A percentile compares a stretch with the other conserved stretches of the same genome.
Conservation (phyloP, 2,113 vertebrate genomes). For the Galemys pyrenaicus region DNA sequence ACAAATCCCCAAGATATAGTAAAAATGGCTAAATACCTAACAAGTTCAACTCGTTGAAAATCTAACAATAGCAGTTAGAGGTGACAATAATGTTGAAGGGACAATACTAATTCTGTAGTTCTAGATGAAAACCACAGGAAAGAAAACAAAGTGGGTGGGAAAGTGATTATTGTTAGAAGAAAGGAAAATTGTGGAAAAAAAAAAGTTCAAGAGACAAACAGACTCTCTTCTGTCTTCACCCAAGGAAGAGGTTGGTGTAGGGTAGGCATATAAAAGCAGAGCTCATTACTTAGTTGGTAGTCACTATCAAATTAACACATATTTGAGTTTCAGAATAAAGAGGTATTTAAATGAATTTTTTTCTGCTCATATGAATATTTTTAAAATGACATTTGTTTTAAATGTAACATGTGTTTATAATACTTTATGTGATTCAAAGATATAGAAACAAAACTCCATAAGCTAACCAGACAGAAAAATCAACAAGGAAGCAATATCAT, state of each 20-base stretch:
- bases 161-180: not conserved
- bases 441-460: too few species aligned
- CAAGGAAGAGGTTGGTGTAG: not conserved
- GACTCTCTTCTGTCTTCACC: not conserved
- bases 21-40: not conserved
- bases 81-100: not conserved
- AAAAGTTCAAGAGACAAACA: not conserved
- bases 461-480: too few species aligned
- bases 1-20: not conserved
- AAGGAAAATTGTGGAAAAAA: fast-evolving
- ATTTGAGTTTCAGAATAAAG: not conserved
- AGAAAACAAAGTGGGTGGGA: not conserved
- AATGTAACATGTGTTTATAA: too few species aligned
- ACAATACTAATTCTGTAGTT: not conserved
- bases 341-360: not conserved
- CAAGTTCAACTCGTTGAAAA: not conserved
- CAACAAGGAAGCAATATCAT: too few species aligned
- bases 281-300: not conserved
- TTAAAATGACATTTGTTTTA: too few species aligned
- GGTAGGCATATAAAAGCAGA: not conserved
- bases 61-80: not conserved
- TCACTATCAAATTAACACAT: not conserved
- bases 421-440: too few species aligned
- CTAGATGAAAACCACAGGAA: not conserved
- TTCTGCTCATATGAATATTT: too few species aligned